Percentiles rank a stretch among this genome's conserved stretches.
These are phyloP conservation scores for Poeciliopsis gracilis DNA, from an alignment of 2,797 vertebrate species.

Conservation along the genomic window DNA sequence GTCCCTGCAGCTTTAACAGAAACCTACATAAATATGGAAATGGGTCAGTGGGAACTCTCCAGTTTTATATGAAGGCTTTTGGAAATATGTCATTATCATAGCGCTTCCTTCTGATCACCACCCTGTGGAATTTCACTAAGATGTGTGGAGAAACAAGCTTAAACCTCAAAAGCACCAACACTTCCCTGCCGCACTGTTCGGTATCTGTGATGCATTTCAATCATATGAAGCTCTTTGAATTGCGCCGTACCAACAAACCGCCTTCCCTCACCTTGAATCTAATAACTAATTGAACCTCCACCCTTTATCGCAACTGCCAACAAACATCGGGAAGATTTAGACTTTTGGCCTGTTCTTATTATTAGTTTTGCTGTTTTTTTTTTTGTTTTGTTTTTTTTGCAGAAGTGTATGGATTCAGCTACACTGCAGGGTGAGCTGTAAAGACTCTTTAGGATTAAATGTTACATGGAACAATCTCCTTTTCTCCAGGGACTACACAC, in stretches of 20 bases:
- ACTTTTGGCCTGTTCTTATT: too few relatives aligned
- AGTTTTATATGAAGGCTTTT: neutral
- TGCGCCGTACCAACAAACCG: too few relatives aligned
- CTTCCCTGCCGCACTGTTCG: neutral
- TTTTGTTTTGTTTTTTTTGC: too few relatives aligned
- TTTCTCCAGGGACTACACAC: slow-evolving; percentile 29
- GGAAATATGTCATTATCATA: neutral
- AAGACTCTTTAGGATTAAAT: too few relatives aligned
- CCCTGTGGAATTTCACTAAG: neutral
- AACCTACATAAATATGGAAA: neutral
- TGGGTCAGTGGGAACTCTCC: neutral
- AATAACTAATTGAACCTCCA: too few relatives aligned
- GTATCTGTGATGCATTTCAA: neutral
- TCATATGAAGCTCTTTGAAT: too few relatives aligned
- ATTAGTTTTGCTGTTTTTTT: too few relatives aligned
- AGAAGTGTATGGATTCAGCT: too few relatives aligned
- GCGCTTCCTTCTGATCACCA: neutral
- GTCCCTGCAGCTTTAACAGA: neutral
- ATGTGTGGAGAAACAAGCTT: neutral
- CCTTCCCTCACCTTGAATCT: too few relatives aligned
- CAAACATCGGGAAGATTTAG: too few relatives aligned
- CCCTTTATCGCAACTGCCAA: too few relatives aligned
- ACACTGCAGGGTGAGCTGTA: too few relatives aligned
- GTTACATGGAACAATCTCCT: neutral
- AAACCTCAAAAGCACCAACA: neutral